Base-by-base conservation (phyloP, 2,888 invertebrate species). In the Spodoptera picta region DNA sequence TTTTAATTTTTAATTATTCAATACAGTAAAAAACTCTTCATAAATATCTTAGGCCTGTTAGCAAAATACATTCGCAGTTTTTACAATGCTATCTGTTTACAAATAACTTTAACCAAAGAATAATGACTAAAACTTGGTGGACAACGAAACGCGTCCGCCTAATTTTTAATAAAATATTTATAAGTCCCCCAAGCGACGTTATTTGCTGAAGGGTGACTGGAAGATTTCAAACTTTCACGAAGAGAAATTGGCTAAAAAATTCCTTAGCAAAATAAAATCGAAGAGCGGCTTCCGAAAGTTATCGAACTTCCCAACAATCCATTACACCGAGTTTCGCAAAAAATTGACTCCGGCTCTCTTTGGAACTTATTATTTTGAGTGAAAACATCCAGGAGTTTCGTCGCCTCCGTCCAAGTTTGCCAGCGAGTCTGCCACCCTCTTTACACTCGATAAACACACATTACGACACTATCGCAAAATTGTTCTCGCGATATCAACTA, bases 171-270 rank as follows among this genome's bases (percentile, higher is more conserved):
- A 73, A 77, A 79, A 79, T 79, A 79, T 79, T 79, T 80, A 82
- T 82, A 83, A 83, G 81, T 84, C 81, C 77, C 75, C 79, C 74
- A 68, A 73, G 73, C 73, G 62, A 73, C 76, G 83, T 84, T 85
- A 84, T 87, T 86, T 83, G 87, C 86, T 87, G 86, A 89, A 90
- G 90, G 90, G 91, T 90, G 92, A 91, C 92, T 91, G 85, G 88
- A 90, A 91, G 91, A 91, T 90, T 91, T 86, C 90, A 85, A 92
- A 92, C 90, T 92, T 92, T 84, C 70, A 80, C 88, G 82, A 78
- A 88, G 92, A 89, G 92, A 93, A 94, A 93, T 94, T 93, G 93
- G 92, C 92, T 92, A 93, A 93, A 93, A 93, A 94, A 93, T 92
- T 93, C 91, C 86, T 88, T 85, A 76, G 90, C 87, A 89, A 93